Base-by-base conservation (phyloP, 30 jellyfish, hydroid and myxozoan genomes). In the Haliclystus octoradiatus region DNA sequence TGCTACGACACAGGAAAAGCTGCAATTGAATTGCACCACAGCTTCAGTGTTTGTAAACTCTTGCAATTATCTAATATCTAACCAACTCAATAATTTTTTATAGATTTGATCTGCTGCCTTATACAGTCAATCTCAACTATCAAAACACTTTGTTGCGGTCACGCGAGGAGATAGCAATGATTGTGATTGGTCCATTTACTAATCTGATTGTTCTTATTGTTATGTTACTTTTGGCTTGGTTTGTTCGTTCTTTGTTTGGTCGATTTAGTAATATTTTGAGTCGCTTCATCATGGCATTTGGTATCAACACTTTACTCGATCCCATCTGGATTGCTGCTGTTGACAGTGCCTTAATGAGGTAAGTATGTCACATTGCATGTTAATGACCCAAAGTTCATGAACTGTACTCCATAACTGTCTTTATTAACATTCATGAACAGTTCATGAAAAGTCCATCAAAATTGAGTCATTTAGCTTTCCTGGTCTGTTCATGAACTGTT, bases 171-270 rank as follows among this genome's bases (percentile, higher is more conserved):
- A 75, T 88, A 22, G 97, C 80, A 31, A 28, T 88, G 52, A 63
- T 88, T 32, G 85, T 82, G 52, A 73, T 88, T 52, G 97, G 97
- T 61, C 97, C 94, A 49, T 81, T 81, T 68, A 71, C 97, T 24
- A 81, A 80, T 53, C 68, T 88, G 66, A 52, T 81, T 28, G 65
- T 71, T 3, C n/a, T 81, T 65, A 29, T 80, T 28, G 52, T 73
- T 24, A 27, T 88, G 85, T 69, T 88, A 15, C 47, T 81, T 15
- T 62, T 88, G 34, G 28, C 95, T 0, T 83, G 76, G 34, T 81
- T 81, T 84, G 49, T 80, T 65, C 97, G 80, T 75, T 33, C 76
- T n/a, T 75, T 88, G 0, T 81, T 64, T 62, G 97, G 72, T 22
- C 67, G 90, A 49, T 88, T 81, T 60, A 92, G 94, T 50, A 79